Evolutionary conservation across 30 jellyfish, hydroid and myxozoan genomes (phyloP).

Genomic region (Chironex yamaguchii): DNA sequence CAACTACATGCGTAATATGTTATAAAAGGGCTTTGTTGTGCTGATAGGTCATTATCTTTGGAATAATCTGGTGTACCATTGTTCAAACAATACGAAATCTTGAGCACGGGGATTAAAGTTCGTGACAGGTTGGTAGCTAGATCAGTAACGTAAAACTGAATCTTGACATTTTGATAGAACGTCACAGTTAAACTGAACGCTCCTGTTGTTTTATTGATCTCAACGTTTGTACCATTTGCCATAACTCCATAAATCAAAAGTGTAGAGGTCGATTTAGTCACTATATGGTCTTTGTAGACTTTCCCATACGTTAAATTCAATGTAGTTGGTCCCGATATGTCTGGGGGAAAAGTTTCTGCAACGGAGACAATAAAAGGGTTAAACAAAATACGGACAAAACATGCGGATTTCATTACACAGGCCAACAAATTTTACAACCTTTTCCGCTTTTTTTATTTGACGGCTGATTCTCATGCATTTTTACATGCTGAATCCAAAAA

Average conservation of each 20-base stretch:
- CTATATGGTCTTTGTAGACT: background rate
- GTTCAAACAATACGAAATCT: conserved; percentile 53
- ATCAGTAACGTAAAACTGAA: conserved; percentile 44
- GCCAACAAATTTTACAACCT: too few species aligned
- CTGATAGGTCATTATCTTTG: background rate
- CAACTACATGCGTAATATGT: conserved; percentile 54
- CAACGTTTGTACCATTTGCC: conserved; percentile 24
- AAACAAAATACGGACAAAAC: too few species aligned
- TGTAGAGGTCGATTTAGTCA: conserved; percentile 6
- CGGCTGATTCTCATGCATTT: too few species aligned
- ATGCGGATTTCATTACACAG: too few species aligned
- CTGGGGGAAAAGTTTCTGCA: conserved; percentile 36
- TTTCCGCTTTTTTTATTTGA: too few species aligned
- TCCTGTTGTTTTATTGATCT: conserved; percentile 30
- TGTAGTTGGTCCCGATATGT: conserved; percentile 13
- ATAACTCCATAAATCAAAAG: conserved; percentile 29
- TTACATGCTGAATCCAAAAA: too few species aligned
- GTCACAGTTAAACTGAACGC: background rate
- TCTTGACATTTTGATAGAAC: background rate
- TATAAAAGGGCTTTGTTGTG: background rate
- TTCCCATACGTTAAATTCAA: conserved; percentile 9
- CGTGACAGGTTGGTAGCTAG: conserved; percentile 4
- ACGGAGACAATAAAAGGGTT: too few species aligned
- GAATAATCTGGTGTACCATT: conserved; percentile 37
- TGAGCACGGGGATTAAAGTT: background rate